Evolutionary conservation across 2,888 invertebrate genomes (phyloP), one percentile per base, ranked within the genome.

Genomic region (Plagodis pulveraria): DNA sequence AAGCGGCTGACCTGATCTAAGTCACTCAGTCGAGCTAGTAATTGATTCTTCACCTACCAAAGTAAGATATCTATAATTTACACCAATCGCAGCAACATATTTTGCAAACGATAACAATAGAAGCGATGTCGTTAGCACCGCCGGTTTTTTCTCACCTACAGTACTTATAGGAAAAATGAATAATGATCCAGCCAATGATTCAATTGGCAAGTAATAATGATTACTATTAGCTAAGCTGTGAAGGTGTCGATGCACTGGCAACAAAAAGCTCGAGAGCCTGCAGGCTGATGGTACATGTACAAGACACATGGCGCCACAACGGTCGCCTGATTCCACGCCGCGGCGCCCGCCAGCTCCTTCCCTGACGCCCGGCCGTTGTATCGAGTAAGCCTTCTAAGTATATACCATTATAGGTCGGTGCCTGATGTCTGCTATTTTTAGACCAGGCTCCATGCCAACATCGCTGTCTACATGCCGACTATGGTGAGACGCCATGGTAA

Each of bases 321-420:
- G 55, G 51, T 50, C 71, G 64, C 79, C 83, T 83, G 80, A 83
- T 73, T 51, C 76, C 72, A 72, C 40, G 40, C 40, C 40, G 40
- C 10, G 5, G 40, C 40, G 9, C 36, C 10, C 40, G 40, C 40
- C 10, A 10, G 9, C 5, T 80, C 81, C 81, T 77, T 41, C 32
- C 9, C 50, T 50, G 22, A 35, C 58, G 36, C 12, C 36, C 51
- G 56, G 42, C 12, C 33, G 43, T 4, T 2, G 76, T 84, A 86
- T 86, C 87, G 84, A 82, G 67, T 76, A 66, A 73, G 75, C 78
- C 79, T 86, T 86, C 83, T 86, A 83, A 83, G 84, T 84, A 84
- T 10, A 40, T 77, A 83, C 80, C 78, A 47, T 50, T 74, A 22
- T 22, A 73, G 52, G 56, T 56, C 41, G 58, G 35, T 71, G 72